Conservation (phyloP, 2,797 vertebrate genomes). For the Myotis vivesi region DNA sequence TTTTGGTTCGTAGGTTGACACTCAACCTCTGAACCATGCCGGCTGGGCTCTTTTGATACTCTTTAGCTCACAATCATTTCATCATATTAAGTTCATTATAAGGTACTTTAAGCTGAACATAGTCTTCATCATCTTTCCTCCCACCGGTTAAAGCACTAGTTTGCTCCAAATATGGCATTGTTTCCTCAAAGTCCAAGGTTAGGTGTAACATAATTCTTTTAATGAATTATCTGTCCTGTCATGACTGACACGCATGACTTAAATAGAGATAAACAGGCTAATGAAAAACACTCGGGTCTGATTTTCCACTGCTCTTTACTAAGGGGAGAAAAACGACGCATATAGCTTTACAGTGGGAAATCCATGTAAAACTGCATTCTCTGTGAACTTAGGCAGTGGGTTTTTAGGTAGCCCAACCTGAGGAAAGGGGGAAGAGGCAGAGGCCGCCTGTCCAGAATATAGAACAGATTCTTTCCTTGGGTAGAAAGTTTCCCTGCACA, state of each 20-base stretch:
- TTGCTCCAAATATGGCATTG: constrained; percentile 55
- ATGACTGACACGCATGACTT: constrained; percentile 42
- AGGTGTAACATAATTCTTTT: constrained; percentile 41
- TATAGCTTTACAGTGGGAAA: constrained; percentile 38
- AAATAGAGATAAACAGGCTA: constrained; percentile 35
- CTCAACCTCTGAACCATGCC: not conserved
- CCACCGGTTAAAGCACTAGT: constrained; percentile 8
- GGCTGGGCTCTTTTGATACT: not conserved
- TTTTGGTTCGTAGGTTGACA: not conserved
- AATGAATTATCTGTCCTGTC: constrained; percentile 50
- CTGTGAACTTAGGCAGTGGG: not conserved
- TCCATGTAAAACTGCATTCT: not conserved
- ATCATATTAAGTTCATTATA: not conserved
- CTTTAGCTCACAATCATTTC: constrained; percentile 9
- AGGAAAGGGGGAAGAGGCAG: not conserved
- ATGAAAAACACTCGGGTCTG: constrained; percentile 16
- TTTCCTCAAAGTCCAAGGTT: constrained; percentile 50
- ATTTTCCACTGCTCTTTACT: constrained; percentile 38
- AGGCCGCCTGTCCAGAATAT: not conserved
- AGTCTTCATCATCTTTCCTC: constrained; percentile 48
- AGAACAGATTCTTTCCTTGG: not conserved
- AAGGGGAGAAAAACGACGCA: not conserved
- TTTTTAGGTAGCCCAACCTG: not conserved
- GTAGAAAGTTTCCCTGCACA: not conserved
- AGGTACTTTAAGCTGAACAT: constrained; percentile 50